phyloP scores from a whole-genome alignment of 2,888 invertebrate species.

The Aleiodes testaceus region DNA sequence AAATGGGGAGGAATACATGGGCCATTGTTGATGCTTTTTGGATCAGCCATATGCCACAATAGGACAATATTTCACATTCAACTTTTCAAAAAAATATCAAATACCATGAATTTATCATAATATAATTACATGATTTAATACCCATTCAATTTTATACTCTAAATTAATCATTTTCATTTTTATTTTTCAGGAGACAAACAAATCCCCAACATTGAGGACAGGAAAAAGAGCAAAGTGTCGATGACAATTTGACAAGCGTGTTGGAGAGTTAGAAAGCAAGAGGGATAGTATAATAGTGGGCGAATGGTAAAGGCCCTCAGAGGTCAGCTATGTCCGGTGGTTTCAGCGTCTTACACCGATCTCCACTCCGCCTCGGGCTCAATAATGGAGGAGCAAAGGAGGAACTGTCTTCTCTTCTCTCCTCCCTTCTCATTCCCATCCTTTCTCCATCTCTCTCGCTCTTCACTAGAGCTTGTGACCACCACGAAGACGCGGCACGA shows the following conservation, averaged over 20 bases:
- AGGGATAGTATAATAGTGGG: conserved; percentile 24
- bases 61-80: conserved; percentile 24
- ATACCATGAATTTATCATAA: not conserved
- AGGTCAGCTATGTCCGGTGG: conserved; percentile 40
- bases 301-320: conserved; percentile 31
- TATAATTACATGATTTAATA: not conserved
- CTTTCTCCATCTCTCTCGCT: not conserved
- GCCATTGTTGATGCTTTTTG: conserved; percentile 35
- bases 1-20: conserved; percentile 11
- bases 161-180: too few species aligned
- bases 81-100: not conserved
- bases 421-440: conserved; percentile 21
- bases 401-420: conserved; percentile 22
- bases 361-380: conserved; percentile 63
- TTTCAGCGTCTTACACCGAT: conserved; percentile 62
- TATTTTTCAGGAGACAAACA: conserved; percentile 6
- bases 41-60: conserved; percentile 42
- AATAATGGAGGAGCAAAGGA: conserved; percentile 63
- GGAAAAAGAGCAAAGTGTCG: conserved; percentile 21
- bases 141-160: not conserved
- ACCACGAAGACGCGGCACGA: conserved; percentile 41
- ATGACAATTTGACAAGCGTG: conserved; percentile 37
- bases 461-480: not conserved
- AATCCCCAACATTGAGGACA: not conserved
- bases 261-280: conserved; percentile 28